Evolutionary conservation across 1,140 invertebrate species (phyloP), one percentile per base, ranked within the genome.

Genomic region (Pseudomyrmex sp.): DNA sequence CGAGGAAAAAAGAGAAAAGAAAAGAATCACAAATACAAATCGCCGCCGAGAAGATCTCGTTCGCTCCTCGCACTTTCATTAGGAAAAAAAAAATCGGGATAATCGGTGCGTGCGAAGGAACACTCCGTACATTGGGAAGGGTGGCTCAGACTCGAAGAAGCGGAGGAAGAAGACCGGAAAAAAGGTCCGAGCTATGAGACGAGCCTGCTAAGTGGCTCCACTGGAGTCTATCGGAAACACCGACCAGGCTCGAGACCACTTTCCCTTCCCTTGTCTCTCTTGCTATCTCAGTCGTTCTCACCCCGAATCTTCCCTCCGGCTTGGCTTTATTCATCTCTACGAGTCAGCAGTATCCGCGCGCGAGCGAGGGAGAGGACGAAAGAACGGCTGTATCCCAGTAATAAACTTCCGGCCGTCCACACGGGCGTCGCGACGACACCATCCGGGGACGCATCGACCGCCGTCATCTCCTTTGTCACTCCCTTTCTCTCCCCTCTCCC

Each of bases 171-270:
- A 84, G 10, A 77, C 80, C 26, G 72, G 73, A 85, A 69, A 85
- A 85, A 85, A 63, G 68, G 50, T 72, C 63, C 59, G 44, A 46
- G 86, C 84, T 84, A 90, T 80, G 89, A 90, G 83, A 69, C 83
- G 72, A 75, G 87, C 85, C 63, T 89, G 90, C 89, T 91, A 93
- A 93, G 91, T 91, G 92, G 90, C 90, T 88, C 82, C 68, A 79
- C 65, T 75, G 70, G 72, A 86, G 85, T 90, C 90, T 88, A 90
- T 91, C 86, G 79, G 72, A 87, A 86, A 85, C 85, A 80, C 65
- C 74, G 79, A 79, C 85, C 35, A 35, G 72, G 82, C 54, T 83
- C 85, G 63, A 66, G 58, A 59, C 66, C 63, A 48, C 70, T 83
- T 63, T 82, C 44, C 35, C 54, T 58, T 68, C 66, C 75, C 63